phyloP scores from a whole-genome alignment of 2,888 invertebrate genomes.

The Metellina segmentata region DNA sequence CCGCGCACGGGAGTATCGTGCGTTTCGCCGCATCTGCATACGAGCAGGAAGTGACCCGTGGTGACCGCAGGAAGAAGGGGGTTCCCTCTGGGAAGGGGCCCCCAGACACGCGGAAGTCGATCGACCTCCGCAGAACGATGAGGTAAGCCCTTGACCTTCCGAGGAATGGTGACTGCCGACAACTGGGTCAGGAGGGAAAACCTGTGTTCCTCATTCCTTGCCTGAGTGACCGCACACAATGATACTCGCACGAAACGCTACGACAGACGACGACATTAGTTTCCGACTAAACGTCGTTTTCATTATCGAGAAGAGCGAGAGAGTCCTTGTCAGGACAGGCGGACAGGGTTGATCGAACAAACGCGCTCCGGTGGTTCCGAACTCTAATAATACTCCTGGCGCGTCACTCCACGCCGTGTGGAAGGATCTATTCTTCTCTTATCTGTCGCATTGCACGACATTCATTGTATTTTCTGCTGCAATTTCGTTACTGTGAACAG shows the following conservation, averaged over 20 bases:
- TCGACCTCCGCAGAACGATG: constrained; percentile 8
- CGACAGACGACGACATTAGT: not conserved
- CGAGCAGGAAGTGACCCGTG: constrained; percentile 72
- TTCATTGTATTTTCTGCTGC: not conserved
- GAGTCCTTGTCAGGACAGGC: not conserved
- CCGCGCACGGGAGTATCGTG: constrained; percentile 9
- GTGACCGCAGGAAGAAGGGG: constrained; percentile 47
- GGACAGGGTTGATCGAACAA: constrained; percentile 23
- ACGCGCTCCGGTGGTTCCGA: not conserved
- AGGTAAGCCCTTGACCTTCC: constrained; percentile 62
- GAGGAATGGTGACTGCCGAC: constrained; percentile 47
- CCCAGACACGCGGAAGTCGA: constrained; percentile 39
- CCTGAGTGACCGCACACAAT: constrained; percentile 37
- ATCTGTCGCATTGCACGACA: not conserved
- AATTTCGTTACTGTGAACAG: not conserved
- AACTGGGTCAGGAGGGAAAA: constrained; percentile 68
- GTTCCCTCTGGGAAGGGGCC: constrained; percentile 1
- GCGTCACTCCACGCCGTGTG: not conserved
- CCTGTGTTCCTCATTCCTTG: constrained; percentile 55
- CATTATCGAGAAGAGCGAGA: constrained; percentile 10
- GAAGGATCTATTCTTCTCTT: not conserved
- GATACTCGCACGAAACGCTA: not conserved
- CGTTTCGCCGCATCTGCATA: constrained; percentile 3
- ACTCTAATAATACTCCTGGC: too few relatives aligned
- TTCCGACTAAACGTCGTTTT: constrained; percentile 17